Evolutionary conservation across 2,113 vertebrate species (phyloP).

Genomic region (Gymnorhina tibicen): DNA sequence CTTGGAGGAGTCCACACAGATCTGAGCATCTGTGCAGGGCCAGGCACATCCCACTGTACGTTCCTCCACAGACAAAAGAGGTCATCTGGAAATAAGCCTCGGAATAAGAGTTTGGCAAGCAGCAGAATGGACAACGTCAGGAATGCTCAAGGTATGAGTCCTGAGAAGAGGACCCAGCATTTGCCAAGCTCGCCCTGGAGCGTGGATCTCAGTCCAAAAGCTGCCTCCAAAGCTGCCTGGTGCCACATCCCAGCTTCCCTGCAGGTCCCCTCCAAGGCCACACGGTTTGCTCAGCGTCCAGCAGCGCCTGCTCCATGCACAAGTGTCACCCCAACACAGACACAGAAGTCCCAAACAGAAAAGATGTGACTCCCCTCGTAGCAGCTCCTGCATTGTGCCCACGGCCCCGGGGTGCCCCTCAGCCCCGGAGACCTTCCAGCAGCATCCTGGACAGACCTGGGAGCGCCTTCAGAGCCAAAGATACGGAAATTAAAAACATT

Average conservation of each 20-base stretch:
- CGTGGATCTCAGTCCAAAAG: accelerated
- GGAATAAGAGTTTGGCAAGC: background rate
- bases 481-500: background rate
- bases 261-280: background rate
- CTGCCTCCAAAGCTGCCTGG: background rate
- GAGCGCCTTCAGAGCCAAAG: background rate
- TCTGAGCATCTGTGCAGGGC: background rate
- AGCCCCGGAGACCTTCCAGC: background rate
- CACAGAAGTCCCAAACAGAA: background rate
- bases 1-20: background rate
- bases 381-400: background rate
- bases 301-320: background rate
- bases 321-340: background rate
- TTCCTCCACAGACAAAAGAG: background rate
- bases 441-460: background rate
- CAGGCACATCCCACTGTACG: background rate
- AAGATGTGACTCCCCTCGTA: background rate
- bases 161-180: background rate
- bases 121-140: accelerated
- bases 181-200: background rate
- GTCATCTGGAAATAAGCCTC: background rate
- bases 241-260: background rate
- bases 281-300: accelerated
- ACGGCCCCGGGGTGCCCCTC: background rate
- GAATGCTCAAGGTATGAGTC: accelerated